A percentile compares a stretch with the other conserved stretches of the same genome.
Conservation (phyloP, 1,140 invertebrate species). For the Littorina saxatilis region DNA sequence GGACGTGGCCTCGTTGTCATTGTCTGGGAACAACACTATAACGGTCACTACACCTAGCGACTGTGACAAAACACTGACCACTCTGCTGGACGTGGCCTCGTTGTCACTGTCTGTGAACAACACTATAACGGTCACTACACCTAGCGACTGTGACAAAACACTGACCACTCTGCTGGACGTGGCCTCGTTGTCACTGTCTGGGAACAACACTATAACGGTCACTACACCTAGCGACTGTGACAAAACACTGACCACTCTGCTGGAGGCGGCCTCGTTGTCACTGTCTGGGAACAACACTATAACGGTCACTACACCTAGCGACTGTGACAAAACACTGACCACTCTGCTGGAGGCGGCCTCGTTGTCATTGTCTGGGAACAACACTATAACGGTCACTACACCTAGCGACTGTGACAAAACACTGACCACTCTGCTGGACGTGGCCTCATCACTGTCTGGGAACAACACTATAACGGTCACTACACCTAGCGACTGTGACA, state of each 20-base stretch:
- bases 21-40: too few relatives aligned
- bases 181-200: background rate
- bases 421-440: background rate
- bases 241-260: constrained; percentile 24
- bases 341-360: background rate
- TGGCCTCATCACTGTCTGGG: too few relatives aligned
- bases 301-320: background rate
- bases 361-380: background rate
- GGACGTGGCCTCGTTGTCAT: too few relatives aligned
- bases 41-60: too few relatives aligned
- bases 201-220: too few relatives aligned
- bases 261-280: constrained; percentile 22
- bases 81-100: background rate
- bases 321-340: background rate
- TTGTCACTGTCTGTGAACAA: background rate
- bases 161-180: background rate
- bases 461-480: too few relatives aligned
- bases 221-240: too few relatives aligned
- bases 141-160: background rate
- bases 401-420: background rate
- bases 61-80: background rate
- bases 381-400: background rate
- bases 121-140: background rate
- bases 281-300: background rate
- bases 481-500: too few relatives aligned